Evolutionary conservation across 2,113 vertebrate genomes (phyloP).

Genomic region (Melanostigma gelatinosum): DNA sequence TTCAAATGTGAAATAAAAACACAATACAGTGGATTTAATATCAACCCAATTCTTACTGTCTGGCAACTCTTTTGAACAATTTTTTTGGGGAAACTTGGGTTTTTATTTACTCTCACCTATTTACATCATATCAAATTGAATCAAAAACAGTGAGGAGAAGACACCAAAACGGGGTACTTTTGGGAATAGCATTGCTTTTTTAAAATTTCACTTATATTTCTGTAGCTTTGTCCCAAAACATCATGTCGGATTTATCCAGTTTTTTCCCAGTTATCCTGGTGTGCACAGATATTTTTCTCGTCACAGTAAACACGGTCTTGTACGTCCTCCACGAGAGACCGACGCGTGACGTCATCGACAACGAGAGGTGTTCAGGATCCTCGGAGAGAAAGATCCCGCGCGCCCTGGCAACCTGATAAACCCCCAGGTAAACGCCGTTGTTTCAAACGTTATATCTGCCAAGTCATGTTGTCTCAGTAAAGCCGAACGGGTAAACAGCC

Average conservation of each 20-base stretch:
- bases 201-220: not conserved
- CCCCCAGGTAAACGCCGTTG: constrained; percentile 80
- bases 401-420: constrained; percentile 84
- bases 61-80: not conserved
- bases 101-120: not conserved
- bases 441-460: constrained; percentile 53
- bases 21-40: not conserved
- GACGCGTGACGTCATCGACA: constrained; percentile 83
- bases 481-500: constrained; percentile 28
- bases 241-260: not conserved
- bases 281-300: not conserved
- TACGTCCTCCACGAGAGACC: constrained; percentile 71
- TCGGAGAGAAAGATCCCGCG: constrained; percentile 87
- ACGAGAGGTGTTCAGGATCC: constrained; percentile 86
- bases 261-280: not conserved
- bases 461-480: constrained; percentile 45
- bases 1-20: not conserved
- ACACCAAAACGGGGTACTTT: not conserved
- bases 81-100: not conserved
- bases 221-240: not conserved
- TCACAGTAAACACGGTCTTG: constrained; percentile 35
- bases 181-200: not conserved
- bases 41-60: not conserved
- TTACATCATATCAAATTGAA: not conserved
- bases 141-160: not conserved